Evolutionary conservation across 92 coral and sea anemone genomes (phyloP).

Genomic region (Epizoanthus rinbou): DNA sequence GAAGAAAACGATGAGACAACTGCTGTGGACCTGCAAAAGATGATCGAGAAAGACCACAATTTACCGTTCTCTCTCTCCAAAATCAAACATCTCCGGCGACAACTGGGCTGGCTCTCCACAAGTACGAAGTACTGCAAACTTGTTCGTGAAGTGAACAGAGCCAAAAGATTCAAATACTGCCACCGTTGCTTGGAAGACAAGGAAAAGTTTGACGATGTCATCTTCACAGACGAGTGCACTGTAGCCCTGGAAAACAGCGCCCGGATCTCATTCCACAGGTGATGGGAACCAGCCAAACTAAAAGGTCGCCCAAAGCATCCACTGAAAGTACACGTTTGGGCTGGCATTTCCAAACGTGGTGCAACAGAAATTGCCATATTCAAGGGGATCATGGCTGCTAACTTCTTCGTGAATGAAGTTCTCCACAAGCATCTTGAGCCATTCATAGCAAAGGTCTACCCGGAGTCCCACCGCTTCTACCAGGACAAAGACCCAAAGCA

Average conservation of each 20-base stretch:
- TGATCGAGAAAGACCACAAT: slow-evolving; percentile 27
- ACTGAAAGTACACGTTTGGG: slow-evolving; percentile 42
- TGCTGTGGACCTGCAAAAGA: slow-evolving; percentile 30
- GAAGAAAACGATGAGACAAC: slow-evolving; percentile 66
- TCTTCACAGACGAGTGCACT: slow-evolving; percentile 42
- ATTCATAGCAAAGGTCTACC: neutral
- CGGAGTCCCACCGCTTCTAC: slow-evolving; percentile 5
- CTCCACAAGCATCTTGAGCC: neutral
- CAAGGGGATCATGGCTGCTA: slow-evolving; percentile 30
- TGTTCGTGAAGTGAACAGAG: slow-evolving; percentile 56
- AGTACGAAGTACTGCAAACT: slow-evolving; percentile 67
- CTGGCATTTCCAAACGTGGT: slow-evolving; percentile 33
- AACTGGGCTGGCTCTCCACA: slow-evolving; percentile 67
- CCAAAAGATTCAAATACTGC: slow-evolving; percentile 34
- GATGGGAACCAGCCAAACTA: slow-evolving; percentile 45
- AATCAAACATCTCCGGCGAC: slow-evolving; percentile 31
- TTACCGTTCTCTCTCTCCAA: slow-evolving; percentile 37
- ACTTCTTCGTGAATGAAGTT: slow-evolving; percentile 4
- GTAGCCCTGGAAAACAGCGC: slow-evolving; percentile 44
- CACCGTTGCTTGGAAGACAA: slow-evolving; percentile 16
- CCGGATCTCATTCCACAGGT: slow-evolving; percentile 37
- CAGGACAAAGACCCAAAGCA: slow-evolving; percentile 45
- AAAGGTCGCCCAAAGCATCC: slow-evolving; percentile 47
- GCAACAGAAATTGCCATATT: slow-evolving; percentile 28
- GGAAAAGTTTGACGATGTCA: slow-evolving; percentile 30